Evolutionary conservation across 2,888 invertebrate genomes (phyloP), one percentile per base, ranked within the genome.

Genomic region (Catocala sponsa): DNA sequence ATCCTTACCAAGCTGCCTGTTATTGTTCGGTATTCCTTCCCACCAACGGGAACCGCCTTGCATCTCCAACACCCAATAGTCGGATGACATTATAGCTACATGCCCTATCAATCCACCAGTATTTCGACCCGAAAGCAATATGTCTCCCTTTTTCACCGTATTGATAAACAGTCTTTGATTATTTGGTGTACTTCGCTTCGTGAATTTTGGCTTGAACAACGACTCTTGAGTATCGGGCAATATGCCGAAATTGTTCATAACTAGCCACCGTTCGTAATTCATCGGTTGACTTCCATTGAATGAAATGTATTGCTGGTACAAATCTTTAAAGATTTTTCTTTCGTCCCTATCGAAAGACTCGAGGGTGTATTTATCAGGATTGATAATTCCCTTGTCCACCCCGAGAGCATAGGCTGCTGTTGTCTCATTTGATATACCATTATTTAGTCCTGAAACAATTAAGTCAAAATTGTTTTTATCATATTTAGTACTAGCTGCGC

Each of bases 201-300:
- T 79, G 38, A 86, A 86, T 84, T 89, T 90, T 65, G 68, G 83
- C 48, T 80, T 67, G 47, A 86, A 85, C 67, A 90, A 71, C 52
- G 88, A 88, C 73, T 88, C 85, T 43, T 87, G 84, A 53, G 87
- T 89, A 71, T 90, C 89, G 32, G 76, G 55, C 32, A 88, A 72
- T 74, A 90, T 74, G 9, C 87, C 87, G 60, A 86, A 91, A 79
- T 90, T 87, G 72, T 90, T 90, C 74, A 88, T 79, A 65, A 90
- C 76, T 43, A 91, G 83, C 86, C 90, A 91, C 69, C 91, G 86
- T 33, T 80, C 70, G 73, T 91, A 91, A 82, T 82, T 86, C 74
- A 87, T 78, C 59, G 81, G 79, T 13, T 78, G 57, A 58, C 72
- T 85, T 43, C 53, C 77, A 67, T 90, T 87, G 66, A 78, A 54